These are phyloP conservation scores for Acridotheres tristis DNA, from an alignment of 2,797 vertebrate species.

Conservation along the genomic window DNA sequence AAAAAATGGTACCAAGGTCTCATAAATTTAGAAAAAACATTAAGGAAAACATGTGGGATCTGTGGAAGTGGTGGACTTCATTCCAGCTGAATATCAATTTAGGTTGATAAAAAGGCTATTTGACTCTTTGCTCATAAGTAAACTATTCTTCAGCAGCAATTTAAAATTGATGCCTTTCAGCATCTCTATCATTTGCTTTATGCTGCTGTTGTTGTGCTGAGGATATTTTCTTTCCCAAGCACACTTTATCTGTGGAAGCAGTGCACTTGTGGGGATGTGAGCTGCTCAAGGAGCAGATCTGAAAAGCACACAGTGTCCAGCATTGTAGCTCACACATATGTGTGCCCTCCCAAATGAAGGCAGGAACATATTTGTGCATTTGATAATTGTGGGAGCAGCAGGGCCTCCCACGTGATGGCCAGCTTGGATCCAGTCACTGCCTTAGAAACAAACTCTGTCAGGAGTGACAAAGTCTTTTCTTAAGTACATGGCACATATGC, in stretches of 20 bases:
- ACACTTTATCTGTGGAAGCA: background rate
- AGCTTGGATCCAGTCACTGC: background rate
- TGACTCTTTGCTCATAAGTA: background rate
- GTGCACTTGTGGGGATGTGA: background rate
- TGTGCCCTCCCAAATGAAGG: background rate
- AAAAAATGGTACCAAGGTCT: background rate
- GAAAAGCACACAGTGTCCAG: background rate
- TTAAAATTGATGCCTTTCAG: background rate
- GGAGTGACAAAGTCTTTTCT: background rate
- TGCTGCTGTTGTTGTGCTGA: background rate
- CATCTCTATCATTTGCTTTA: background rate
- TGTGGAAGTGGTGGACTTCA: background rate
- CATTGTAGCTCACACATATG: rapidly evolving
- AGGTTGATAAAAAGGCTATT: background rate
- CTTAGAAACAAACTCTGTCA: background rate
- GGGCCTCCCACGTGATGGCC: background rate
- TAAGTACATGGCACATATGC: background rate
- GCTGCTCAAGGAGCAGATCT: background rate
- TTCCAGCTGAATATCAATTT: background rate
- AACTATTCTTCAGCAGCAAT: background rate
- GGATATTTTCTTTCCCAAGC: background rate
- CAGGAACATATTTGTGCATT: background rate
- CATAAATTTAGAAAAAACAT: background rate
- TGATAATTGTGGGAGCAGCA: background rate
- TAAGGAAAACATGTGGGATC: background rate